Conservation (phyloP, 2,113 vertebrate species). For the Pagrus major region DNA sequence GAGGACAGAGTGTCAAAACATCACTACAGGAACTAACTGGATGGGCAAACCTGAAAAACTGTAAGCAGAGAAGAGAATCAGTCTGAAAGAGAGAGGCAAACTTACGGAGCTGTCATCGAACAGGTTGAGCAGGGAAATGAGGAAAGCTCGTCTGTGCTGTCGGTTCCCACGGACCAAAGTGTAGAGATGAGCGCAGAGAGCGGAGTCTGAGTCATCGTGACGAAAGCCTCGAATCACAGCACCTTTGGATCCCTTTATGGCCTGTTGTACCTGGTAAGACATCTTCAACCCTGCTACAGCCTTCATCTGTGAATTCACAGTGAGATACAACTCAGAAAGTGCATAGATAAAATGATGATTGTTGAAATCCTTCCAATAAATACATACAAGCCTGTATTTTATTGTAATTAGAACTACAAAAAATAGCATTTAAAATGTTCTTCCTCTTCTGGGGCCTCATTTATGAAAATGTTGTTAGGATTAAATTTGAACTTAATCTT, state of each 20-base stretch:
- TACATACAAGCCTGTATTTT: too few species aligned
- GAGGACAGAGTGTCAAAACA: slow-evolving; percentile 7
- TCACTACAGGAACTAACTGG: neutral
- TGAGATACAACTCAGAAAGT: neutral
- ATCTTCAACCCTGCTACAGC: slow-evolving; percentile 99
- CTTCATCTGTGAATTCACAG: slow-evolving; percentile 91
- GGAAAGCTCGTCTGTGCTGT: slow-evolving; percentile 96
- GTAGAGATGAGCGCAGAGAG: slow-evolving; percentile 95
- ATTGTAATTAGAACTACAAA: too few species aligned
- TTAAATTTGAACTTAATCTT: too few species aligned
- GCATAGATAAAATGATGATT: neutral
- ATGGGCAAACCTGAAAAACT: neutral
- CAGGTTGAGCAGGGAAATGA: slow-evolving; percentile 97
- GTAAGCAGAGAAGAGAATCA: neutral
- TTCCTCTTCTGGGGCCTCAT: too few species aligned
- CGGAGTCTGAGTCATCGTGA: slow-evolving; percentile 89
- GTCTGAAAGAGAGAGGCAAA: slow-evolving; percentile 7
- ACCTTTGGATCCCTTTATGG: slow-evolving; percentile 87
- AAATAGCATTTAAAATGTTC: too few species aligned
- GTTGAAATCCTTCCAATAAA: neutral
- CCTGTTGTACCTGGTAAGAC: slow-evolving; percentile 97
- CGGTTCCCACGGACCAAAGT: slow-evolving; percentile 96
- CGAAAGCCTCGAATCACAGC: slow-evolving; percentile 91
- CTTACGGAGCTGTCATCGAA: slow-evolving; percentile 98
- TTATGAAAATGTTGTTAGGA: too few species aligned